A percentile compares a stretch with the other conserved stretches of the same genome.
phyloP scores from a whole-genome alignment of 2,888 invertebrate genomes.

The Hylaea fasciaria region DNA sequence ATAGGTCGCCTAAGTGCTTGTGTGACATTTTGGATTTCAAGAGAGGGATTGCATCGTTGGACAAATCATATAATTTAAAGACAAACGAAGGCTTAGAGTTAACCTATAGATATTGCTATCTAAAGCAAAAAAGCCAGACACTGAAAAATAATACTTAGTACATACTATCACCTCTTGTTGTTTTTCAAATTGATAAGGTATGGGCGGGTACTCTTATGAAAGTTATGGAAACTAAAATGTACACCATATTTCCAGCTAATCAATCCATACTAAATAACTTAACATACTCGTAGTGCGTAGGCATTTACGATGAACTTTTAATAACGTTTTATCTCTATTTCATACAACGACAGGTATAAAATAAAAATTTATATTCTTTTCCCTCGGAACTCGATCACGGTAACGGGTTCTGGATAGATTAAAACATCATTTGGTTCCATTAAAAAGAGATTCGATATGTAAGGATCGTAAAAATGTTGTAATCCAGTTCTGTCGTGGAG shows the following conservation, averaged over 20 bases:
- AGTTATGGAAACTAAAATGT: not conserved
- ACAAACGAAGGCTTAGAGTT: too few relatives aligned
- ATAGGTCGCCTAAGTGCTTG: too few relatives aligned
- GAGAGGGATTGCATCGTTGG: too few relatives aligned
- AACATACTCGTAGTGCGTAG: conserved; percentile 12
- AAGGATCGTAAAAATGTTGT: conserved; percentile 56
- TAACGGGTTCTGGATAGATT: conserved; percentile 52
- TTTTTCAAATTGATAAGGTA: too few relatives aligned
- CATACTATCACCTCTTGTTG: too few relatives aligned
- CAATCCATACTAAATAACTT: not conserved
- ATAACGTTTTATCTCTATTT: conserved; percentile 26
- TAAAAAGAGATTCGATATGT: conserved; percentile 53
- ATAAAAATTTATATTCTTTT: conserved; percentile 34
- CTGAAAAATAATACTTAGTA: too few relatives aligned
- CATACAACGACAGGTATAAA: conserved; percentile 32
- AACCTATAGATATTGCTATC: too few relatives aligned
- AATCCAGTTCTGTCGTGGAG: conserved; percentile 35
- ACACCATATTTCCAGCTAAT: not conserved
- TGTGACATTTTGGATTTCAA: too few relatives aligned
- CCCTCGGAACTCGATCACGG: conserved; percentile 32
- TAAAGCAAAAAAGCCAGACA: too few relatives aligned
- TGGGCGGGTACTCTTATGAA: too few relatives aligned
- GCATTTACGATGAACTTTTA: conserved; percentile 33
- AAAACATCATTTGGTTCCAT: conserved; percentile 54
- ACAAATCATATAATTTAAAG: too few relatives aligned